Base-by-base conservation (phyloP, 2,113 vertebrate species). In the Petrocephalus microphthalmus region DNA sequence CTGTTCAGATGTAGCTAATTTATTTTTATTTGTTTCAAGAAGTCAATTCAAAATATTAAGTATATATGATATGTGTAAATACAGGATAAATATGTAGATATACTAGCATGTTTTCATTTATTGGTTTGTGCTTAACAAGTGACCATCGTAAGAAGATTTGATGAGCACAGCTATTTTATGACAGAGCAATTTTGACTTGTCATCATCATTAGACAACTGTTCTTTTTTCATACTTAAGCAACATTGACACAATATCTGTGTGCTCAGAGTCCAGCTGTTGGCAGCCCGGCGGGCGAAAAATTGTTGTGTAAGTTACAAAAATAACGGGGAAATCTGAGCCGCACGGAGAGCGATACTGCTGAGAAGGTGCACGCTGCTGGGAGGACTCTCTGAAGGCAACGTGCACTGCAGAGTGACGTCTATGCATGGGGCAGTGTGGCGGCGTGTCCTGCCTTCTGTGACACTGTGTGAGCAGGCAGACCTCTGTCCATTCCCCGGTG, bases 1-100 rank as follows among this genome's bases (percentile, higher is more conserved):
- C 91, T 92, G 90, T 90, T 88, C 67, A 90, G 33, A 51, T 42
- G 45, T 91, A 90, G 90, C 10, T 57, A 87, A 86, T 52, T 86
- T 42, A 64, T 89, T 91, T 91, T 88, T 91, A 90, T 91, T 90
- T 89, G 87, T 91, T 33, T 87, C 84, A 52, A 86, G 89, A 86
- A 89, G 22, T 4, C 74, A 91, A 89, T 89, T 47, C 52, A 29
- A 25, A 83, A 49, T 88, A n/a, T 13, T n/a, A 47, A 33, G 3
- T 93, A 90, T 92, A 84, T 86, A 91, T 91, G 90, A 29, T 89
- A 33, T 74, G 56, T 88, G 37, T 88, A 37, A 22, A 56, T 37
- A 54, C 84, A 85, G 37, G 33, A 78, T 4, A 37, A 74, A 78
- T 78, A 42, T 78, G 17, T 5, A 42, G 13, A 42, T 42, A 78